These are phyloP conservation scores for Dasysyrphus albostriatus DNA, from an alignment of 2,888 invertebrate genomes.

Conservation along the genomic window DNA sequence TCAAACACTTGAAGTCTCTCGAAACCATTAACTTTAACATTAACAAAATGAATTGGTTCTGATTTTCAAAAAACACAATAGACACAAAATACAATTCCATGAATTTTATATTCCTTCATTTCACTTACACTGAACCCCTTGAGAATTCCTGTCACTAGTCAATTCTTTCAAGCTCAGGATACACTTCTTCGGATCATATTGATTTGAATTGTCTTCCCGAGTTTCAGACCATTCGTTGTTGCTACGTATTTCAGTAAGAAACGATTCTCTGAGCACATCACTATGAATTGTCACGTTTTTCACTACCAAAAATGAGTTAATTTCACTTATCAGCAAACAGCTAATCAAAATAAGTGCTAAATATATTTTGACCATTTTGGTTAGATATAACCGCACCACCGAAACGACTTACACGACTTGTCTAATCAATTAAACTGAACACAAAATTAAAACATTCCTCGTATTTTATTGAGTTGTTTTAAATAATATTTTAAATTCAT, in stretches of 20 bases:
- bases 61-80: too few relatives aligned
- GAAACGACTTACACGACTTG: neutral
- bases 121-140: constrained; percentile 26
- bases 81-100: too few relatives aligned
- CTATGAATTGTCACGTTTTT: constrained; percentile 1
- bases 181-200: neutral
- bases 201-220: neutral
- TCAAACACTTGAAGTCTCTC: too few relatives aligned
- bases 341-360: neutral
- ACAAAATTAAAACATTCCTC: neutral
- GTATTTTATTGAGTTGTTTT: neutral
- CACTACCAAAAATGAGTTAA: constrained; percentile 8
- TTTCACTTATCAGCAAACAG: constrained; percentile 14
- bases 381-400: neutral
- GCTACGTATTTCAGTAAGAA: neutral
- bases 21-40: too few relatives aligned
- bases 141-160: neutral
- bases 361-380: neutral
- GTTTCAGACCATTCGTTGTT: neutral
- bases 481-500: too few relatives aligned
- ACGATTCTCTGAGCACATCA: constrained; percentile 15
- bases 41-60: too few relatives aligned
- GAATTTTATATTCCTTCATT: neutral
- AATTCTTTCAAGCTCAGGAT: neutral
- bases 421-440: neutral